phyloP scores from a whole-genome alignment of 1,140 invertebrate species.

The Aleiodes sp. region DNA sequence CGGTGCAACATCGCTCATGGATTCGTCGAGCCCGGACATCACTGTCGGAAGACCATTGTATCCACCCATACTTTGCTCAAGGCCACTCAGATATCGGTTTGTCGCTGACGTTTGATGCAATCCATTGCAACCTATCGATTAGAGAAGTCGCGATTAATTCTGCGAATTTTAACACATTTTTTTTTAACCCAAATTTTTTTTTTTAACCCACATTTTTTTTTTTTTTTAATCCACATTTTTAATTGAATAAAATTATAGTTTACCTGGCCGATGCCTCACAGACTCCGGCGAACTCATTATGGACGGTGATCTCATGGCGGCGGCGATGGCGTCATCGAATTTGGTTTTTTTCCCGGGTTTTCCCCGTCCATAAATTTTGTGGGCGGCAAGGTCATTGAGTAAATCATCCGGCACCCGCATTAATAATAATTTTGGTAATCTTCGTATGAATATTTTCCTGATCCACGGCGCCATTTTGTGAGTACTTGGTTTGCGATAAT shows the following conservation, averaged over 20 bases:
- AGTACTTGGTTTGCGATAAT: constrained; percentile 98
- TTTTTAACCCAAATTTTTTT: no score
- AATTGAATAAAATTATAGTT: not conserved
- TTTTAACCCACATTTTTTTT: no score
- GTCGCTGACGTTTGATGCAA: constrained; percentile 77
- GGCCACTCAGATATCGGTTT: constrained; percentile 77
- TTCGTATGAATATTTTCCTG: constrained; percentile 85
- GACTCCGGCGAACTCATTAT: constrained; percentile 80
- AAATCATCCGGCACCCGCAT: constrained; percentile 88
- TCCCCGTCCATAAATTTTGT: constrained; percentile 75
- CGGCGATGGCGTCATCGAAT: constrained; percentile 73
- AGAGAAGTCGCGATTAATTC: no score
- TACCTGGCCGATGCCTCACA: constrained; percentile 65
- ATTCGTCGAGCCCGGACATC: constrained; percentile 82
- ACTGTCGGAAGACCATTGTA: constrained; percentile 84
- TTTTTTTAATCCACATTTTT: not conserved
- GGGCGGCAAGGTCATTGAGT: constrained; percentile 79
- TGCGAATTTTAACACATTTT: no score
- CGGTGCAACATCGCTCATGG: constrained; percentile 79
- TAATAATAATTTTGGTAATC: constrained; percentile 82
- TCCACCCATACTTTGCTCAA: constrained; percentile 70
- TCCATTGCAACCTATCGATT: constrained; percentile 74
- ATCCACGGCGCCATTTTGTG: constrained; percentile 97
- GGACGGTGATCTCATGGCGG: constrained; percentile 74
- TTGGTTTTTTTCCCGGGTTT: constrained; percentile 72